Base-by-base conservation (phyloP, 2,888 invertebrate genomes). In the Andricus curvator region DNA sequence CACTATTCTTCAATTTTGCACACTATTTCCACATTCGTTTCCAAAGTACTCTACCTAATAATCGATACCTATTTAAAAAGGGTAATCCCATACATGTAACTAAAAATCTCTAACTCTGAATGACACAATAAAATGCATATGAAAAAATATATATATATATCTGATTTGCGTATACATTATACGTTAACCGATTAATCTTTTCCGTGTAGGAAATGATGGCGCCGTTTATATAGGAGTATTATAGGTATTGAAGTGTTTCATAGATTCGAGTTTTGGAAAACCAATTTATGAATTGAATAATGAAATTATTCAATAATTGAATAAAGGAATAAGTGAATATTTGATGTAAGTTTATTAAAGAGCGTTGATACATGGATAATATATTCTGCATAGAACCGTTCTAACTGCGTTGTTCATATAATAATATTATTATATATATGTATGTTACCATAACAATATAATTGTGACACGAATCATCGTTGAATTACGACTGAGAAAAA, bases 351-450 rank as follows among this genome's bases (percentile, higher is more conserved):
- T 56, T 74, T 56, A 51, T 70, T 33, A n/a, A 70, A 51, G 20
- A 29, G 29, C 29, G 70, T 70, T 70, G 29, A 70, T 70, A 70
- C 29, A 70, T 70, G 70, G 51, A 56, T 70, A 56, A 70, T 56
- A 70, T 70, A 70, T 70, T 70, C 51, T 70, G 51, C 70, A 70
- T 25, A 51, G 51, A 51, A 70, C 13, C 20, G 51, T 56, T 33
- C 13, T 29, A 51, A 20, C 33, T 70, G 17, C 51, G 29, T 51
- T 68, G 25, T 51, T 70, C 33, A 51, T 51, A 51, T 51, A 70
- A 70, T 51, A 70, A 13, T 70, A 70, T 70, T 29, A 33, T 51
- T 70, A 56, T 6, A 22, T 41, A 29, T 67, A 66, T 44, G 17
- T 51, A 70, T 70, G 51, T 70, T 70, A 33, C 70, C 70, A 20